Evolutionary conservation across 2,797 vertebrate species (phyloP).

Genomic region (Chloroceryle inda): DNA sequence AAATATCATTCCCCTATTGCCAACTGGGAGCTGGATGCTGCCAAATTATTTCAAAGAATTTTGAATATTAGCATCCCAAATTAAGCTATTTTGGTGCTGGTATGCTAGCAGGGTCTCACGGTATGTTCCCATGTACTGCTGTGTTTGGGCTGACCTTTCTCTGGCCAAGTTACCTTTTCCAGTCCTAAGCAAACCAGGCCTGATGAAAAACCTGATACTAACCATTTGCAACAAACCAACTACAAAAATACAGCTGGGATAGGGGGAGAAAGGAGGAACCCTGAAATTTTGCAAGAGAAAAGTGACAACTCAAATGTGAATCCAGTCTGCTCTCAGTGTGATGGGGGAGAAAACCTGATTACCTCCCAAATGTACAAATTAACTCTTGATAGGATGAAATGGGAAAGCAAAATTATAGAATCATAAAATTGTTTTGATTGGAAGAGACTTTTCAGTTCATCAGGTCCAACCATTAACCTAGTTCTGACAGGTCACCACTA

Average conservation of each 20-base stretch:
- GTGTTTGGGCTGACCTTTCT: not conserved
- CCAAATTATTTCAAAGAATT: not conserved
- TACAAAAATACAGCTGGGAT: not conserved
- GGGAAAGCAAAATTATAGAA: not conserved
- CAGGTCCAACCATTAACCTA: not conserved
- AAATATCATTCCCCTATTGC: not conserved
- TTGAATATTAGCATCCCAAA: not conserved
- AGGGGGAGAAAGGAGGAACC: not conserved
- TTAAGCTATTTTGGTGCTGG: not conserved
- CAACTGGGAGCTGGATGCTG: not conserved
- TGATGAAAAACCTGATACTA: not conserved
- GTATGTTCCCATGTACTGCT: not conserved
- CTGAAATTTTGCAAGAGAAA: not conserved
- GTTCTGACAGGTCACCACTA: not conserved
- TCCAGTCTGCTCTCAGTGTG: not conserved
- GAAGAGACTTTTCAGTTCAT: not conserved
- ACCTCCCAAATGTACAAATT: not conserved
- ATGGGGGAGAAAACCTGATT: not conserved
- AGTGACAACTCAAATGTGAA: not conserved
- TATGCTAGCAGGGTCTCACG: fast-evolving
- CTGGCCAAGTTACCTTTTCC: not conserved
- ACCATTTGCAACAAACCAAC: not conserved
- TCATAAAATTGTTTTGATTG: not conserved
- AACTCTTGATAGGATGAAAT: not conserved
- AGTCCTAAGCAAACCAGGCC: not conserved